Base-by-base conservation (phyloP, 2,797 vertebrate species). In the Eremophila alpestris region DNA sequence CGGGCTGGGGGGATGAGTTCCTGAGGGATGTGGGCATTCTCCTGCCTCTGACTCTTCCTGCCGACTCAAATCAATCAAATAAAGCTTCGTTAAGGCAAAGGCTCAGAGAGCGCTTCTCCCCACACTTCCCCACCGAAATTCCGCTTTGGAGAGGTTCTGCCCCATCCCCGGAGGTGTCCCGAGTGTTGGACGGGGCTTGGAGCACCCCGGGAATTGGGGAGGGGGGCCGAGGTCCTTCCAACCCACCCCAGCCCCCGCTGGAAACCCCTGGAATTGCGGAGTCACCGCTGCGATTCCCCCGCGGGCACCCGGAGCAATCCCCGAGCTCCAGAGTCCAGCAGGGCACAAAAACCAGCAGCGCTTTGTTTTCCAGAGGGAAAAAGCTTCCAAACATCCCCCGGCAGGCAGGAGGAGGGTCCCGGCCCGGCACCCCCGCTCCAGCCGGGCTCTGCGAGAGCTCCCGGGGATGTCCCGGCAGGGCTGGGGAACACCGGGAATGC, bases 171-270 rank as follows among this genome's bases (percentile, higher is more conserved):
- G 48, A 17, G 41, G 12, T 9, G 20, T 13, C 52, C 38, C 36
- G 1, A 1, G 64, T 2, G 56, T 22, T 12, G 70, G 51, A 30
- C 0, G 8, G 36, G 64, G 36, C 32, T 59, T 5, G 64, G 78
- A 23, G 30, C 36, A 9, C 1, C 2, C 26, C 19, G 51, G 15
- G 2, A 18, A 8, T 3, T 8, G 83, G 73, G 56, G 14, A 9
- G 3, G 24, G 24, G 32, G 3, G n/a, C n/a, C 10, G 0, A 2
- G 59, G 1, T 38, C 36, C 36, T n/a, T 32, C 26, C 34, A 5
- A 15, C 3, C 48, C 64, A 4, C 4, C 1, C 8, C 54, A 13
- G 2, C 2, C 49, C 60, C 30, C 1, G 5, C 9, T 4, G 63
- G 9, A 3, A 15, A 36, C 46, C 73, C 67, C 52, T 5, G 18